phyloP scores from a whole-genome alignment of 2,113 vertebrate genomes.

The Scopus umbretta region DNA sequence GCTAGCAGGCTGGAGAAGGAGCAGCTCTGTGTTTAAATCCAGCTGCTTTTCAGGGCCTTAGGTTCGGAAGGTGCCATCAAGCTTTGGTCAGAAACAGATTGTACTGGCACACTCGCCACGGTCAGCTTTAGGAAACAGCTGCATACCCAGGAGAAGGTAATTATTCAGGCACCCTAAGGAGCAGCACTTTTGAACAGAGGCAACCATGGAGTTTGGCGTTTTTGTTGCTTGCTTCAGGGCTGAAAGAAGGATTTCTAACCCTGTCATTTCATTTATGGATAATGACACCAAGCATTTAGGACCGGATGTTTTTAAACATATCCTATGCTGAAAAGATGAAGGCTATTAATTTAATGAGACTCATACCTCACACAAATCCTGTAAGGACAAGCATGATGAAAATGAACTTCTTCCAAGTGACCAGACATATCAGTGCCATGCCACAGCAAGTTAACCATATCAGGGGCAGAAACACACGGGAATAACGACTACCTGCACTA shows the following conservation, averaged over 20 bases:
- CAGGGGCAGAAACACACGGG: background rate
- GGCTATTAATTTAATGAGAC: conserved; percentile 16
- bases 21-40: background rate
- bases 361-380: background rate
- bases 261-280: background rate
- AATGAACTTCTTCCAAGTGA: background rate
- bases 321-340: background rate
- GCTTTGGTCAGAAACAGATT: background rate
- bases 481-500: background rate
- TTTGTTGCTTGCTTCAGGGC: background rate
- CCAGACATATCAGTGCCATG: background rate
- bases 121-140: background rate
- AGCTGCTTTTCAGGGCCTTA: background rate
- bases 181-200: background rate
- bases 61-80: background rate
- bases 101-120: rapidly evolving
- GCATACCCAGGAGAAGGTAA: background rate
- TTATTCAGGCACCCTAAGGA: background rate
- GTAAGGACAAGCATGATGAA: background rate
- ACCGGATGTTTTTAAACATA: background rate
- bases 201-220: background rate
- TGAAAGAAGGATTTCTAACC: background rate
- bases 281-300: background rate
- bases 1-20: background rate
- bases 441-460: background rate